Percentiles rank a stretch among this genome's conserved stretches.
phyloP scores from a whole-genome alignment of 2,888 invertebrate species.

The Agonopterix heracliana region DNA sequence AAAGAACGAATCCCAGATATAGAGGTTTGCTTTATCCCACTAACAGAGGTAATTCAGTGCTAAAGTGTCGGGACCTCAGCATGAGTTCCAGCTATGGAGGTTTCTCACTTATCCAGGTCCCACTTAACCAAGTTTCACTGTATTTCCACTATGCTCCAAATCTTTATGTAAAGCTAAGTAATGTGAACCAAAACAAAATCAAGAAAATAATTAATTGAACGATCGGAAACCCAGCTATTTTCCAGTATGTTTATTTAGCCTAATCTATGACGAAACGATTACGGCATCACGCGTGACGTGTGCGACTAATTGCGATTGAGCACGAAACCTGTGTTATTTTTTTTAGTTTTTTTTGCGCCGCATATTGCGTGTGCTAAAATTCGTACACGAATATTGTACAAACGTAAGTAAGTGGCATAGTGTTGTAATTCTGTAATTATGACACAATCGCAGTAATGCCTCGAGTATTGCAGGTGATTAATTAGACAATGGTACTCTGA shows the following conservation, averaged over 20 bases:
- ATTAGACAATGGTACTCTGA: slow-evolving; percentile 16
- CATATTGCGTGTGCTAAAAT: slow-evolving; percentile 36
- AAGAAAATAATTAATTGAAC: too few relatives aligned
- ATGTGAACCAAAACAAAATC: too few relatives aligned
- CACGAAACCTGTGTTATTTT: slow-evolving; percentile 36
- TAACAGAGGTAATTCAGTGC: too few relatives aligned
- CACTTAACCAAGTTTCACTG: too few relatives aligned
- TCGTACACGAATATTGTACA: slow-evolving; percentile 36
- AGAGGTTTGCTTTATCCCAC: too few relatives aligned
- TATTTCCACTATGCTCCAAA: too few relatives aligned
- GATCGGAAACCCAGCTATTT: too few relatives aligned
- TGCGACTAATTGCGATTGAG: slow-evolving; percentile 41
- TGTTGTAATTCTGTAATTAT: slow-evolving; percentile 37
- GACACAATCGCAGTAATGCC: slow-evolving; percentile 40
- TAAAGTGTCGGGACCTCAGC: too few relatives aligned
- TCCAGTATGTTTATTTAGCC: slow-evolving; percentile 29
- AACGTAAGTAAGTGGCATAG: slow-evolving; percentile 13
- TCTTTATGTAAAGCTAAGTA: too few relatives aligned
- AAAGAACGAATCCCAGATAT: too few relatives aligned
- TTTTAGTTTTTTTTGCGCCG: slow-evolving; percentile 14
- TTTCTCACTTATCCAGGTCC: too few relatives aligned
- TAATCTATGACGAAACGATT: slow-evolving; percentile 57
- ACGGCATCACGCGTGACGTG: slow-evolving; percentile 34
- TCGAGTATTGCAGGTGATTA: slow-evolving; percentile 12
- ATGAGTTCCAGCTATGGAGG: too few relatives aligned